A percentile compares a stretch with the other conserved stretches of the same genome.
Evolutionary conservation across 2,113 vertebrate species (phyloP).

Genomic region (Brachyistius frenatus): DNA sequence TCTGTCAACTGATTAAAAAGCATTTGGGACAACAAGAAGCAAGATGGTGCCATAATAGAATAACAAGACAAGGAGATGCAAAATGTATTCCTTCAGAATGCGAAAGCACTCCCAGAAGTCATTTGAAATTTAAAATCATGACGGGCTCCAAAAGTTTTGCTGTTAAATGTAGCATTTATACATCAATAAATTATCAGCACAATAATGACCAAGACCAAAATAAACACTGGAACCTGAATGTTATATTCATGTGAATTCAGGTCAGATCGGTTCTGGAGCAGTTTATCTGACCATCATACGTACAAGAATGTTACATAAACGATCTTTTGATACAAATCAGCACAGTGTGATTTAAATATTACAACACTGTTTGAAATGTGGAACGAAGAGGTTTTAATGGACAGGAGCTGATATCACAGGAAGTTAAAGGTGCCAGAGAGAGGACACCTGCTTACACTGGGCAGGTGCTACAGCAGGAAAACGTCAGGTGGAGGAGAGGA

Average conservation of each 20-base stretch:
- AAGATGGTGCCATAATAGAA: neutral
- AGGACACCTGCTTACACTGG: constrained; percentile 6
- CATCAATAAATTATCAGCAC: neutral
- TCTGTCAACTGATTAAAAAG: neutral
- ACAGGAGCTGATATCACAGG: neutral
- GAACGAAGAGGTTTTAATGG: neutral
- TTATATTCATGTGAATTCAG: neutral
- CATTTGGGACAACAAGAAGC: neutral
- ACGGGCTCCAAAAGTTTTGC: neutral
- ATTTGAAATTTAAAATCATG: constrained; percentile 14
- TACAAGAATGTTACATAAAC: neutral
- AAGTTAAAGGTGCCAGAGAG: constrained; percentile 18
- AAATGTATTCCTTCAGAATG: neutral
- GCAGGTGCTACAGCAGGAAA: constrained; percentile 55
- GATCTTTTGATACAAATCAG: neutral
- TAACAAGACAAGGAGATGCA: neutral
- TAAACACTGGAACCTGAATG: neutral
- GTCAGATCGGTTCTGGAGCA: neutral
- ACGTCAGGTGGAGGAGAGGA: constrained; percentile 38
- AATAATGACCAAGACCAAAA: neutral
- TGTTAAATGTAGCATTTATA: neutral
- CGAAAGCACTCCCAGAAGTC: neutral
- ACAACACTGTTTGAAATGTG: neutral
- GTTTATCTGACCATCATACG: too few relatives aligned
- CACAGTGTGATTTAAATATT: neutral